Evolutionary conservation across 2,888 invertebrate species (phyloP).

Genomic region (Ennomos erosarius): DNA sequence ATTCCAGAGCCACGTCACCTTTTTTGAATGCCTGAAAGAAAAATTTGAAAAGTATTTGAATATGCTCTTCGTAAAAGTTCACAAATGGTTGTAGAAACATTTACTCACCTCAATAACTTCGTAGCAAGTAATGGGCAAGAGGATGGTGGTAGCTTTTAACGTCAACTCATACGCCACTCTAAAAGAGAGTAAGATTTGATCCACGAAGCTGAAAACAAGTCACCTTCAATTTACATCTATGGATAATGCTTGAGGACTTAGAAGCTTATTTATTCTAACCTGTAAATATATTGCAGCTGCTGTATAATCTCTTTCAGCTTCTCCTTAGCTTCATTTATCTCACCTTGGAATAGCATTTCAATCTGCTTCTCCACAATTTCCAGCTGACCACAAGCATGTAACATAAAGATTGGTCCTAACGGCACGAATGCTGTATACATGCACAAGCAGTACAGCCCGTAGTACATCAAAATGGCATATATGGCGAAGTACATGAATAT

Average conservation of each 20-base stretch:
- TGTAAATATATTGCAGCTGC: conserved; percentile 49
- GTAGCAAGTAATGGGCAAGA: conserved; percentile 40
- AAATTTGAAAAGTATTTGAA: background rate
- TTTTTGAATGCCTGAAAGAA: conserved; percentile 40
- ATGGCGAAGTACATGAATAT: conserved; percentile 34
- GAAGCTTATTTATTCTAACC: conserved; percentile 32
- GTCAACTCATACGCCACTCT: conserved; percentile 38
- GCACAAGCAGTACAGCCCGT: conserved; percentile 36
- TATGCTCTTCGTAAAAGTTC: no score
- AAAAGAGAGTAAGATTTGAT: conserved; percentile 34
- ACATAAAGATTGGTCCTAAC: conserved; percentile 58
- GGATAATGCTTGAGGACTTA: no score
- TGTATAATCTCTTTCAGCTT: conserved; percentile 46
- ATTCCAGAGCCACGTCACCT: conserved; percentile 41
- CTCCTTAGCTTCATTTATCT: conserved; percentile 34
- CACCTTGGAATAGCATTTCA: conserved; percentile 44
- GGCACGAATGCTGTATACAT: conserved; percentile 56
- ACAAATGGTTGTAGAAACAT: no score
- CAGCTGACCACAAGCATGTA: conserved; percentile 63
- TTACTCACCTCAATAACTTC: conserved; percentile 39
- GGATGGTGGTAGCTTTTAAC: conserved; percentile 32
- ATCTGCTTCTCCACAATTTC: conserved; percentile 51
- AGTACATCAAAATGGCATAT: conserved; percentile 31
- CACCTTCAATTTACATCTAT: no score
- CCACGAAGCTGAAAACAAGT: conserved; percentile 37